Evolutionary conservation across 23 tunicate genomes (phyloP), one percentile per base, ranked within the genome.

Genomic region (Phallusia fumigata): DNA sequence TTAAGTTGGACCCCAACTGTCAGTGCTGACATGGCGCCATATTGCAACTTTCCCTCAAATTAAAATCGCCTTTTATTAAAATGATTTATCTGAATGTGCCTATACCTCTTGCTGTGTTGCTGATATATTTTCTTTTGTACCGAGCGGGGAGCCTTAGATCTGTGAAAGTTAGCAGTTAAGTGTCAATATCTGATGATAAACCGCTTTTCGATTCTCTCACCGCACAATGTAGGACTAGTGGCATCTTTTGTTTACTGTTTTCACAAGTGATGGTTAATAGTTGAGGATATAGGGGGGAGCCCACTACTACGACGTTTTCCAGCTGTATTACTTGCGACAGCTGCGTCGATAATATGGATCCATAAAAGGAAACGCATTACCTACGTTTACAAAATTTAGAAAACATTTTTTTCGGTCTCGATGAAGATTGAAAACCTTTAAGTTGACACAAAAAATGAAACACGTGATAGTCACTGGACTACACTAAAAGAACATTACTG

Each of bases 301-400:
- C 15, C 3, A 58, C 69, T 16, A 10, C 47, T 3, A 40, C 16
- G 69, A 58, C 69, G 69, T 21, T 58, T 58, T 24, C 69, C 69
- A 58, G 69, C 69, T 21, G 13, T 6, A 58, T 58, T 24, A 58
- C 28, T 58, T 58, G 69, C 69, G 69, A 58, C 69, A 58, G 69
- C 26, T 24, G 69, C 69, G 69, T 58, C 69, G 69, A 58, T 58
- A 58, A 22, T 58, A 58, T 58, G 69, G 69, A 58, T 58, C 69
- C 3, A 40, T 40, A 40, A 40, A 40, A 10, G 5, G 47, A 40
- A 40, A 40, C 10, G 47, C 47, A 10, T 40, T 40, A 40, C 47
- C 47, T 40, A 40, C 47, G 47, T 40, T 40, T 40, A 40, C 47
- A 40, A 40, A 40, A 40, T 40, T 40, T 40, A 40, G 47, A 40